Evolutionary conservation across 2,797 vertebrate genomes (phyloP), one percentile per base, ranked within the genome.

Genomic region (Ptychobarbus kaznakovi): DNA sequence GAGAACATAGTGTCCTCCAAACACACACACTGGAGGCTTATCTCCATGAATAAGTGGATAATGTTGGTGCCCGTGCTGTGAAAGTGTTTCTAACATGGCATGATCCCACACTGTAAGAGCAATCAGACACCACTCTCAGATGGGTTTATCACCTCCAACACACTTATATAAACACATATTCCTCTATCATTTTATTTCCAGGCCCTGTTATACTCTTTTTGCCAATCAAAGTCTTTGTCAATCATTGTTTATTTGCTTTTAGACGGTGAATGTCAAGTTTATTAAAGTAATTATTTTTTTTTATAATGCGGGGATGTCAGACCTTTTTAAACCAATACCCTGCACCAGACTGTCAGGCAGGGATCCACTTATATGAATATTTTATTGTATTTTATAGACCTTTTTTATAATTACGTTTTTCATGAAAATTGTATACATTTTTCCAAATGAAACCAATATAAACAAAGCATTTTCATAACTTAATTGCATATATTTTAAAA

Each of bases 1-100:
- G 35, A 84, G 81, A 84, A 84, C 82, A 81, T 70, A 80, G 49
- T 84, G 86, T 87, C 65, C 78, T 84, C 58, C 38, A 66, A 46
- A 74, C 69, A 4, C 56, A 83, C 56, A 77, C 32, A 32, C 63
- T 77, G 28, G 78, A 80, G 49, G 76, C 66, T 85, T 80, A 85
- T 85, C 76, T 80, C 70, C 51, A 68, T 80, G 69, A 66, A 58
- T 84, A 74, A 80, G 69, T 87, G 77, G 81, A 86, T 81, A 75
- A 75, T 80, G 58, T 65, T 83, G 58, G 58, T 61, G 56, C 20
- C 66, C 75, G 44, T 83, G 42, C 81, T 80, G 86, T 40, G 81
- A 79, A 83, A 86, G 75, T 73, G 76, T 85, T 85, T 80, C 76
- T 72, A 73, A 80, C 66, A 79, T n/a, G n/a, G 42, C 56, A 79